These are phyloP conservation scores for Venusia cambrica DNA, from an alignment of 2,888 invertebrate genomes.

Conservation along the genomic window DNA sequence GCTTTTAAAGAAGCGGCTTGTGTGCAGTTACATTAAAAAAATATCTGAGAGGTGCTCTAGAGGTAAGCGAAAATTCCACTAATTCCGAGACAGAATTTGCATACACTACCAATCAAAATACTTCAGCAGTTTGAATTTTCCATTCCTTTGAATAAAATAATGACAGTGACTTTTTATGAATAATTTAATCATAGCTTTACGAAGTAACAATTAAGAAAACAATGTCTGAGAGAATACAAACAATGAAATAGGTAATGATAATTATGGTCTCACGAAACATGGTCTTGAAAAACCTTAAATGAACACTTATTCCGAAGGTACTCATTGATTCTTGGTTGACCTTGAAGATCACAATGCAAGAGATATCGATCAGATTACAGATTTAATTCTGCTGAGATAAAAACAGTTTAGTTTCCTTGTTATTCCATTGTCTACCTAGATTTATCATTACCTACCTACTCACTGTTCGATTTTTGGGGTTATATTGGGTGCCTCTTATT, in stretches of 20 bases:
- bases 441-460: too few species aligned
- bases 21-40: too few species aligned
- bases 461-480: constrained; percentile 5
- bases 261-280: constrained; percentile 3
- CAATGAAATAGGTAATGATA: constrained; percentile 4
- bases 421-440: constrained; percentile 19
- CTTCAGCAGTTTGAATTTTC: constrained; percentile 3
- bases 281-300: constrained; percentile 9
- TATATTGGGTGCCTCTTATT: too few species aligned
- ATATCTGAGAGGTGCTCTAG: neutral
- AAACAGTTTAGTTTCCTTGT: constrained; percentile 24
- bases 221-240: constrained; percentile 10
- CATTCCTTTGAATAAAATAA: constrained; percentile 9
- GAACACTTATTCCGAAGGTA: neutral
- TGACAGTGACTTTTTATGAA: constrained; percentile 5
- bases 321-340: constrained; percentile 14
- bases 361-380: constrained; percentile 22
- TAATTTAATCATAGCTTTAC: constrained; percentile 2
- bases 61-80: constrained; percentile 1
- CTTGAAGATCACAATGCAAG: constrained; percentile 9
- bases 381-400: constrained; percentile 17
- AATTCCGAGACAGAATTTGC: constrained; percentile 7
- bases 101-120: constrained; percentile 13
- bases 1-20: too few species aligned
- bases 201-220: constrained; percentile 7